Conservation (phyloP, 2,113 vertebrate species). For the Lanius collurio region DNA sequence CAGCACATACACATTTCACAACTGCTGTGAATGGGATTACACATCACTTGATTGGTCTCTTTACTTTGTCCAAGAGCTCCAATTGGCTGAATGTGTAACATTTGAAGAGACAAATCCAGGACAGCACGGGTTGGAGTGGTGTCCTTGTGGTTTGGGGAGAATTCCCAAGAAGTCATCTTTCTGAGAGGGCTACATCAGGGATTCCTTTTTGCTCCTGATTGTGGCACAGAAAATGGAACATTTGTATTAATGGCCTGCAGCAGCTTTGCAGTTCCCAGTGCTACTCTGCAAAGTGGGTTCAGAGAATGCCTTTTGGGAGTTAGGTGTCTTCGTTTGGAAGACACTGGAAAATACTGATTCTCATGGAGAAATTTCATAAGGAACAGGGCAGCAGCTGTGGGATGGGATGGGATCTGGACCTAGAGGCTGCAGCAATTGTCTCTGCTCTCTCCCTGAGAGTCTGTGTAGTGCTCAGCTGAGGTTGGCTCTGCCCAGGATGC, state of each 20-base stretch:
- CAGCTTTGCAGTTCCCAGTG: background rate
- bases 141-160: background rate
- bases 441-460: rapidly evolving
- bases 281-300: too few species aligned
- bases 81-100: rapidly evolving
- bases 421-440: background rate
- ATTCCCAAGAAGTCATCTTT: background rate
- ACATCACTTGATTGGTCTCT: too few species aligned
- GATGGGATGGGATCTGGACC: rapidly evolving
- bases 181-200: background rate
- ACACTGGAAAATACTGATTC: background rate
- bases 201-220: background rate
- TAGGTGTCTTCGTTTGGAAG: rapidly evolving
- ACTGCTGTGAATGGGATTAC: too few species aligned
- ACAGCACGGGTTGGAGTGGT: rapidly evolving
- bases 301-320: background rate
- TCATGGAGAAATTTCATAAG: background rate
- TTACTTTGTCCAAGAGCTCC: too few species aligned
- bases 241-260: background rate
- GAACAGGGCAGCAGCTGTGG: background rate
- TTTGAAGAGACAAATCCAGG: too few species aligned
- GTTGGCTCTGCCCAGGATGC: background rate
- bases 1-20: too few species aligned
- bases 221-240: background rate
- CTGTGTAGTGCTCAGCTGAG: background rate